phyloP scores from a whole-genome alignment of 1,140 invertebrate genomes.

The Drosophila guanche region DNA sequence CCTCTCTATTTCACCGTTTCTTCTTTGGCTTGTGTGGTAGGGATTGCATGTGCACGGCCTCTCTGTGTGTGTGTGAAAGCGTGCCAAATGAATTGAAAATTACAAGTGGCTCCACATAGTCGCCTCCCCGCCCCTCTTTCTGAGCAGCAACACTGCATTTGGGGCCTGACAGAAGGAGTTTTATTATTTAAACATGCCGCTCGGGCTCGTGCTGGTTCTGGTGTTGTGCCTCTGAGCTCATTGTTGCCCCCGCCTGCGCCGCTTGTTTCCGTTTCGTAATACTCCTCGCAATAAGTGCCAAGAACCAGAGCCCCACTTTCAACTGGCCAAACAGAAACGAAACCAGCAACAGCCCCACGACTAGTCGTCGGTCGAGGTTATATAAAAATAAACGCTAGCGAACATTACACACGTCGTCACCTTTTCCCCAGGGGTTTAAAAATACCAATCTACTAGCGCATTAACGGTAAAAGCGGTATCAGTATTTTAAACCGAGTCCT shows the following conservation, averaged over 20 bases:
- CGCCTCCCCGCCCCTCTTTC: constrained; percentile 20
- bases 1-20: not conserved
- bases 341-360: not conserved
- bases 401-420: constrained; percentile 30
- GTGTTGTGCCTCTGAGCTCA: constrained; percentile 59
- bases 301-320: constrained; percentile 4
- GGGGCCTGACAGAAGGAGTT: constrained; percentile 50
- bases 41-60: constrained; percentile 53
- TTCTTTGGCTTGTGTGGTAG: constrained; percentile 7
- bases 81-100: constrained; percentile 80
- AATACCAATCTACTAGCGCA: constrained; percentile 35
- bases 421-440: constrained; percentile 42
- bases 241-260: constrained; percentile 50
- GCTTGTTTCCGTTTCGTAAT: constrained; percentile 79
- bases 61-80: constrained; percentile 48
- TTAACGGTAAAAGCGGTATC: constrained; percentile 59
- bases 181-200: constrained; percentile 66
- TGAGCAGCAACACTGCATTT: constrained; percentile 27
- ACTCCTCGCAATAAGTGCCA: constrained; percentile 37
- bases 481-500: constrained; percentile 50
- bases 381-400: constrained; percentile 58
- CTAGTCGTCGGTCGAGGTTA: constrained; percentile 53
- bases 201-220: not conserved
- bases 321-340: constrained; percentile 5
- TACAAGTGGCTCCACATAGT: constrained; percentile 69